Conservation (phyloP, 30 jellyfish, hydroid and myxozoan species). For the Mastigias papua region DNA sequence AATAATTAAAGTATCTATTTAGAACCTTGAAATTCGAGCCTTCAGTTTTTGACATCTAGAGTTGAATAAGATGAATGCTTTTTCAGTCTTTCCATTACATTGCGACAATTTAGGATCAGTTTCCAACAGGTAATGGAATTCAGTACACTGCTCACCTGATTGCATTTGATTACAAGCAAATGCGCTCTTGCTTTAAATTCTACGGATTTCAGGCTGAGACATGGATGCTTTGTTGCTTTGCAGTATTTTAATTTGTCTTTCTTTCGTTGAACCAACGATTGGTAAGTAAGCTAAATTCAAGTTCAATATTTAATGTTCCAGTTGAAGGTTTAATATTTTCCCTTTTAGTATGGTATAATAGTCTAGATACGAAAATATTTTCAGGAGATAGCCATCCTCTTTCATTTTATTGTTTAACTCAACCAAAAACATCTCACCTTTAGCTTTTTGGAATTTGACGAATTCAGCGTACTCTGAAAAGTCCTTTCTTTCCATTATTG, state of each 20-base stretch:
- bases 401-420: too few relatives aligned
- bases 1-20: too few relatives aligned
- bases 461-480: too few relatives aligned
- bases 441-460: too few relatives aligned
- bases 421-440: too few relatives aligned
- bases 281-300: neutral
- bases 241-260: neutral
- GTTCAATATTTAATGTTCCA: too few relatives aligned
- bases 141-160: neutral
- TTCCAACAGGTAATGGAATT: constrained; percentile 3
- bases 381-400: too few relatives aligned
- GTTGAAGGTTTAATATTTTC: too few relatives aligned
- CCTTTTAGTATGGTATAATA: too few relatives aligned
- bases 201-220: neutral
- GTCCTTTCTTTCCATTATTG: too few relatives aligned
- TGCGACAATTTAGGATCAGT: neutral
- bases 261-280: constrained; percentile 5
- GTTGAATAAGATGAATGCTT: neutral
- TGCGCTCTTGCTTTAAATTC: neutral
- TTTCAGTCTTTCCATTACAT: neutral
- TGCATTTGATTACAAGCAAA: neutral
- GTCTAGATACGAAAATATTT: too few relatives aligned
- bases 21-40: too few relatives aligned
- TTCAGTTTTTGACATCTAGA: neutral
- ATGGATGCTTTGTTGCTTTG: neutral